phyloP scores from a whole-genome alignment of 2,113 vertebrate genomes.

The Sapayoa aenigma region DNA sequence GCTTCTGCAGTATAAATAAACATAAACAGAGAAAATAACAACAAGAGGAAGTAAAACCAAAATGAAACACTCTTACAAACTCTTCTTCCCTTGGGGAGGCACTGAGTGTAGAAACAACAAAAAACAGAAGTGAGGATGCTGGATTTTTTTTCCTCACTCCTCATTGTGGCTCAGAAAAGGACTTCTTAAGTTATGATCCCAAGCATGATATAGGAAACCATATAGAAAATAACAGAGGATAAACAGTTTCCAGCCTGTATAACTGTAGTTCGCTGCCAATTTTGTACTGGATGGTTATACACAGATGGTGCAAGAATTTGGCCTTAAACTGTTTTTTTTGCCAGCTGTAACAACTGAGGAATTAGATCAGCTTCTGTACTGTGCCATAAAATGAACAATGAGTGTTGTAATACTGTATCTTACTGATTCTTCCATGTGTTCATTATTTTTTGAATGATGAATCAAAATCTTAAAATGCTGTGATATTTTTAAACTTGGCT shows the following conservation, averaged over 20 bases:
- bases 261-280: background rate
- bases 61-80: background rate
- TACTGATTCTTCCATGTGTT: slow-evolving; percentile 36
- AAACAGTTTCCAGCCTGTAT: slow-evolving; percentile 2
- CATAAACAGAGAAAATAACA: slow-evolving; percentile 22
- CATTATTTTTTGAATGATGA: slow-evolving; percentile 12
- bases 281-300: background rate
- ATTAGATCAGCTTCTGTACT: slow-evolving; percentile 49
- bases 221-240: slow-evolving; percentile 24
- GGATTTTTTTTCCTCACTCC: background rate
- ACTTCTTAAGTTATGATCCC: background rate
- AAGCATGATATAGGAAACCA: background rate
- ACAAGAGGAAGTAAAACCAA: slow-evolving; percentile 33
- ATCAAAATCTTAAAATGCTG: slow-evolving; percentile 49
- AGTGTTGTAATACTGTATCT: slow-evolving; percentile 10
- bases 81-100: background rate
- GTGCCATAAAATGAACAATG: slow-evolving; percentile 36
- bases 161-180: background rate
- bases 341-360: slow-evolving; percentile 40
- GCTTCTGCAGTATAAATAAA: slow-evolving; percentile 10
- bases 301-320: slow-evolving; percentile 29
- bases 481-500: slow-evolving; percentile 66
- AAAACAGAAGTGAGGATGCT: background rate
- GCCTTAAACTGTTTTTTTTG: background rate
- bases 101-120: background rate